phyloP scores from a whole-genome alignment of 2,113 vertebrate species.

The Rhizomys pruinosus region DNA sequence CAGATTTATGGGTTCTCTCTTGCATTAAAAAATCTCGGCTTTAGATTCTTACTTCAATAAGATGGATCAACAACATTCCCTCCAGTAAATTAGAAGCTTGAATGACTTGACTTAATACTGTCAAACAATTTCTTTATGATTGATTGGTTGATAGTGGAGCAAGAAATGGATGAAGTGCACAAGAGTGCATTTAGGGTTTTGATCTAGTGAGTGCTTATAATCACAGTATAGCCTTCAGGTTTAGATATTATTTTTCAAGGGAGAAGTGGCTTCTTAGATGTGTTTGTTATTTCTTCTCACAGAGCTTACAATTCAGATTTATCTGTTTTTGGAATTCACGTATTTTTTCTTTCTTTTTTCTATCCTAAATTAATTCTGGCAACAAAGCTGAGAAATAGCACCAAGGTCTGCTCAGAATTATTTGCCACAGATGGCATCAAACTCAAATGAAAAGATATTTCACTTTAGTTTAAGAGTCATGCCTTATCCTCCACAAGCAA shows the following conservation, averaged over 20 bases:
- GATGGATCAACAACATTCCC: not conserved
- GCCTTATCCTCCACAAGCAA: not conserved
- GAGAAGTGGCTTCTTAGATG: conserved; percentile 18
- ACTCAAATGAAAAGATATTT: conserved; percentile 42
- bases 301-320: conserved; percentile 45
- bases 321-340: not conserved
- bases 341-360: not conserved
- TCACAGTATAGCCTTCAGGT: conserved; percentile 21
- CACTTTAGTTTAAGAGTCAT: not conserved
- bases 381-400: conserved; percentile 42
- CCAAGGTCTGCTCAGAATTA: conserved; percentile 14
- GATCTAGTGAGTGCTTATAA: conserved; percentile 20
- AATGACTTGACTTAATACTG: conserved; percentile 32
- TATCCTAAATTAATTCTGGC: conserved; percentile 11
- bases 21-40: conserved; percentile 10
- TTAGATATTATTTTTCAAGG: conserved; percentile 55
- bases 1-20: not conserved
- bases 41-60: not conserved
- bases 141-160: conserved; percentile 28
- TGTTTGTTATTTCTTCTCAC: not conserved
- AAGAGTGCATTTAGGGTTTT: conserved; percentile 25
- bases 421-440: conserved; percentile 28
- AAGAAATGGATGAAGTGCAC: not conserved
- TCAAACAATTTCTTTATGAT: conserved; percentile 52
- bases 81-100: conserved; percentile 1